Percentiles rank a stretch among this genome's conserved stretches.
phyloP scores from a whole-genome alignment of 1,140 invertebrate genomes.

The Bombus waltoni region DNA sequence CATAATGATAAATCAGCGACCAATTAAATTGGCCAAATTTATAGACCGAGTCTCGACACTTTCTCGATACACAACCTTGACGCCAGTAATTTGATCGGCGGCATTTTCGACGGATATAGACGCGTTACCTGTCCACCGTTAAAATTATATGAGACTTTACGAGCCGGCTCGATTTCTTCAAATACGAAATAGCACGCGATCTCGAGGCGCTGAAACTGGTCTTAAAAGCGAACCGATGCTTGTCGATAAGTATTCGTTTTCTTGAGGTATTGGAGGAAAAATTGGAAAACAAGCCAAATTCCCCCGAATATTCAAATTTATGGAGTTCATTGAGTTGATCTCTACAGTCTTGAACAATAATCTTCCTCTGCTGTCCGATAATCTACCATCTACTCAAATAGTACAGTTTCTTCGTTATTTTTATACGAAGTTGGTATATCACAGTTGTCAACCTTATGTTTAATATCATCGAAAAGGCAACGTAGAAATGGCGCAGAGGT shows the following conservation, averaged over 20 bases:
- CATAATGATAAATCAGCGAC: conserved; percentile 40
- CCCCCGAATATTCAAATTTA: neutral
- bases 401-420: too few species aligned
- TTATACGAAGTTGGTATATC: too few species aligned
- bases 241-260: too few species aligned
- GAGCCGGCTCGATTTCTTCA: conserved; percentile 63
- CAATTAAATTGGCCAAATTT: conserved; percentile 45
- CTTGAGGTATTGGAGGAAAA: neutral
- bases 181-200: conserved; percentile 47
- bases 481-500: too few species aligned
- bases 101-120: conserved; percentile 53
- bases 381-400: too few species aligned
- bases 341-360: too few species aligned
- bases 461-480: too few species aligned
- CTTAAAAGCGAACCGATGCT: neutral
- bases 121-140: conserved; percentile 7
- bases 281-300: neutral
- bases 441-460: too few species aligned
- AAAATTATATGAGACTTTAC: conserved; percentile 59
- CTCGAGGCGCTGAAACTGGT: conserved; percentile 14
- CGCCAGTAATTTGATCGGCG: conserved; percentile 57
- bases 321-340: neutral
- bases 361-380: too few species aligned
- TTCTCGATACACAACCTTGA: conserved; percentile 30
- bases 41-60: conserved; percentile 25